Base-by-base conservation (phyloP, 2,797 vertebrate genomes). In the Sebastes matsubarae region DNA sequence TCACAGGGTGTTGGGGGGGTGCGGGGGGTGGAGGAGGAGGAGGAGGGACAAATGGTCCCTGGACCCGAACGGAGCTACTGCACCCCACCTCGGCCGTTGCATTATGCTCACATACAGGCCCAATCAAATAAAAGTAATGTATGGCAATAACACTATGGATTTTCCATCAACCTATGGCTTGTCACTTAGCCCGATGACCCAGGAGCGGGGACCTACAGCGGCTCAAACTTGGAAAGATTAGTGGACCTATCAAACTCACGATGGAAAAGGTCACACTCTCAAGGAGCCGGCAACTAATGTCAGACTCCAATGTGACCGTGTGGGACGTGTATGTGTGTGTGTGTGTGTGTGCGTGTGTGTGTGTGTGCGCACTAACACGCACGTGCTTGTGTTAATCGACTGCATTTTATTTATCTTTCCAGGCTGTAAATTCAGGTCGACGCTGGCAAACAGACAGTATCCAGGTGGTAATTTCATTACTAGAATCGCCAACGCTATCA, bases 111-210 rank as follows among this genome's bases (percentile, higher is more conserved):
- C 87, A 54, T 92, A 81, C 91, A 82, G 88, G 87, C 72, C 80
- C 86, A 89, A 93, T 95, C 93, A 95, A 93, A 96, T 95, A 93
- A 95, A 95, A 91, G 93, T 96, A 95, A 96, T 93, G 93, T 92
- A 95, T 81, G 89, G 95, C 93, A 91, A 95, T 94, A 94, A 91
- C 84, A 74, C 84, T 94, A 96, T 95, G 88, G 96, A 96, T 96
- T 96, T 96, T 93, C 94, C 93, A 96, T 96, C 95, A 95, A 94
- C 94, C 93, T 91, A 86, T 92, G 90, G 91, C 91, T 90, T 68
- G 88, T 92, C 93, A 93, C 90, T 94, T 94, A 92, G 88, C 93
- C 78, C 66, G 68, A 79, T 88, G 94, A 95, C 93, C 93, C 83
- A 6, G n/a, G 68, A 81, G 80, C 60, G 8, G 29, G 30, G 80